Evolutionary conservation across 2,113 vertebrate genomes (phyloP).

Genomic region (Paralichthys olivaceus): DNA sequence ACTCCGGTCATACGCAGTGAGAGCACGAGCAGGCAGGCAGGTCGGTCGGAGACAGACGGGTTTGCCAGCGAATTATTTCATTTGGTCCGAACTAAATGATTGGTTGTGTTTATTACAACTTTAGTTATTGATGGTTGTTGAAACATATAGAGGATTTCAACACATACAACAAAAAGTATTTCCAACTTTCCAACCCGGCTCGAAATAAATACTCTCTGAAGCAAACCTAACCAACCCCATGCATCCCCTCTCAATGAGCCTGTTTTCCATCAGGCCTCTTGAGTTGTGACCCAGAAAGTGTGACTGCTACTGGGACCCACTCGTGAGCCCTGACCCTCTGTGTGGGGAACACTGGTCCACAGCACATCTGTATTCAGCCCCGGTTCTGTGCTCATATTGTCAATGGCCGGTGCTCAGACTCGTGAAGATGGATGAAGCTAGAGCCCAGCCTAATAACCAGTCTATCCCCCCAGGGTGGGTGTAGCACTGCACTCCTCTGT

Average conservation of each 20-base stretch:
- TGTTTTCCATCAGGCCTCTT: constrained; percentile 50
- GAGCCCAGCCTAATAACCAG: constrained; percentile 75
- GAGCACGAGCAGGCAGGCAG: too few species aligned
- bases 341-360: constrained; percentile 64
- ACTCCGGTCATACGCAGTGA: too few species aligned
- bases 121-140: too few species aligned
- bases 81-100: too few species aligned
- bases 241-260: constrained; percentile 25
- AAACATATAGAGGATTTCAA: too few species aligned
- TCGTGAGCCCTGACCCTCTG: constrained; percentile 55
- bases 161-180: background rate
- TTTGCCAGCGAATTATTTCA: too few species aligned
- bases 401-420: constrained; percentile 60
- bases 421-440: constrained; percentile 76
- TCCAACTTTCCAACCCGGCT: too few species aligned
- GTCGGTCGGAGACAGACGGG: too few species aligned
- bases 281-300: constrained; percentile 68
- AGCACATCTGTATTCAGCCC: constrained; percentile 76
- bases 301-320: constrained; percentile 27
- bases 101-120: too few species aligned
- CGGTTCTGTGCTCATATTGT: constrained; percentile 60
- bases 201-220: background rate
- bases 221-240: constrained; percentile 19
- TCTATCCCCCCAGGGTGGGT: constrained; percentile 64
- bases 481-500: constrained; percentile 63